phyloP scores from a whole-genome alignment of 1,140 invertebrate species.

The Sminthurides bifidus region DNA sequence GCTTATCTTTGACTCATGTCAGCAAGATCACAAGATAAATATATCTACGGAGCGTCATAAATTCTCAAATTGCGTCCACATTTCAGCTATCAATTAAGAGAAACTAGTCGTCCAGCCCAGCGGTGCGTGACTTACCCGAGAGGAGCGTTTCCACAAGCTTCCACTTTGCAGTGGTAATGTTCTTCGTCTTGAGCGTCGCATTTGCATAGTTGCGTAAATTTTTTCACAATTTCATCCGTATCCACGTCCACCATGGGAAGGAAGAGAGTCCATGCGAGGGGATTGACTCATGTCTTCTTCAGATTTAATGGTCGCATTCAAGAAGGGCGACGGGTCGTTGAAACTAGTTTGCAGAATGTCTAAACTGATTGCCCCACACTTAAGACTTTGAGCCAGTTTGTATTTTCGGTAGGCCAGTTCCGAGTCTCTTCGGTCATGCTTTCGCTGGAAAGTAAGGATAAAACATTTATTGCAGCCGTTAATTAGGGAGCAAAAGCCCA shows the following conservation, averaged over 20 bases:
- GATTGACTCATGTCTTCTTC: constrained; percentile 30
- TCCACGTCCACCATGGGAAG: constrained; percentile 23
- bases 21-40: no score
- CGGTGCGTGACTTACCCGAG: constrained; percentile 18
- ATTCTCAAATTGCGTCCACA: no score
- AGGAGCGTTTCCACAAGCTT: constrained; percentile 25
- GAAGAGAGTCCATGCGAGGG: constrained; percentile 14
- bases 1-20: no score
- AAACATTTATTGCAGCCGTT: not conserved
- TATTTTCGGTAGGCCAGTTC: constrained; percentile 71
- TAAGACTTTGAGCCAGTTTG: constrained; percentile 49
- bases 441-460: constrained; percentile 43
- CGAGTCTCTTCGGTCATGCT: constrained; percentile 85
- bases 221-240: constrained; percentile 26
- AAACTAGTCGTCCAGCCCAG: no score
- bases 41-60: no score
- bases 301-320: constrained; percentile 17
- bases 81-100: no score
- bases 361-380: constrained; percentile 33
- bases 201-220: constrained; percentile 27
- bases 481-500: no score
- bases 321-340: constrained; percentile 13
- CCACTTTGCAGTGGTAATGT: constrained; percentile 30
- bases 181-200: constrained; percentile 26
- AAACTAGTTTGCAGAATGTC: constrained; percentile 20